phyloP scores from a whole-genome alignment of 2,888 invertebrate genomes.

The Ptilodon capucinus region DNA sequence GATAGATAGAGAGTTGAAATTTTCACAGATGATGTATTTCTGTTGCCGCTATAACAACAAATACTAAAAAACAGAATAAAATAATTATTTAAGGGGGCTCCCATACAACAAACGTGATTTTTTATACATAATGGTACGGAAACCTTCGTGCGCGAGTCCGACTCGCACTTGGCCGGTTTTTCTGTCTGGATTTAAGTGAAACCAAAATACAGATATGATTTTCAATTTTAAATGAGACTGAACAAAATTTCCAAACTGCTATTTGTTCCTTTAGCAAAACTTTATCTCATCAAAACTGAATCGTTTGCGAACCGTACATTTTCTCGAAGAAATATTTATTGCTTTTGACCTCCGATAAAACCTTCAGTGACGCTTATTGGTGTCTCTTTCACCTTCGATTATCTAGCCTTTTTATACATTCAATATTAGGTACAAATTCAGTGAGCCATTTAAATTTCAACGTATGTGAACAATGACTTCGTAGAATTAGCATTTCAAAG shows the following conservation, averaged over 20 bases:
- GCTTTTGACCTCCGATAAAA: conserved; percentile 47
- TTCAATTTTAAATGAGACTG: not conserved
- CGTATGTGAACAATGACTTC: not conserved
- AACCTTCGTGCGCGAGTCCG: too few relatives aligned
- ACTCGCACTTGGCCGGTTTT: too few relatives aligned
- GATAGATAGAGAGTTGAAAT: too few relatives aligned
- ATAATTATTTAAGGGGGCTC: too few relatives aligned
- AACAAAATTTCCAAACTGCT: conserved; percentile 1
- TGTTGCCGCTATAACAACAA: too few relatives aligned
- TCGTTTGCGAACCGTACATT: conserved; percentile 16
- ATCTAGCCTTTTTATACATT: conserved; percentile 36
- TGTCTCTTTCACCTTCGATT: conserved; percentile 41
- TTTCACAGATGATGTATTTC: too few relatives aligned
- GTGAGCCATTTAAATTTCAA: conserved; percentile 30
- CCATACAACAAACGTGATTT: too few relatives aligned
- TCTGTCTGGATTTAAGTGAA: too few relatives aligned
- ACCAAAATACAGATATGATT: not conserved
- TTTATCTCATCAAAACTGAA: conserved; percentile 18
- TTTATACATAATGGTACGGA: too few relatives aligned
- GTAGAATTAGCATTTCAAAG: not conserved
- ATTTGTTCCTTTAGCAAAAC: conserved; percentile 21
- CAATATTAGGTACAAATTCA: conserved; percentile 36
- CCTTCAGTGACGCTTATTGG: conserved; percentile 45
- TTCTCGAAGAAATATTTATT: conserved; percentile 44
- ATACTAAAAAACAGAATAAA: too few relatives aligned